Evolutionary conservation across 2,888 invertebrate species (phyloP).

Genomic region (Ennomos erosarius): DNA sequence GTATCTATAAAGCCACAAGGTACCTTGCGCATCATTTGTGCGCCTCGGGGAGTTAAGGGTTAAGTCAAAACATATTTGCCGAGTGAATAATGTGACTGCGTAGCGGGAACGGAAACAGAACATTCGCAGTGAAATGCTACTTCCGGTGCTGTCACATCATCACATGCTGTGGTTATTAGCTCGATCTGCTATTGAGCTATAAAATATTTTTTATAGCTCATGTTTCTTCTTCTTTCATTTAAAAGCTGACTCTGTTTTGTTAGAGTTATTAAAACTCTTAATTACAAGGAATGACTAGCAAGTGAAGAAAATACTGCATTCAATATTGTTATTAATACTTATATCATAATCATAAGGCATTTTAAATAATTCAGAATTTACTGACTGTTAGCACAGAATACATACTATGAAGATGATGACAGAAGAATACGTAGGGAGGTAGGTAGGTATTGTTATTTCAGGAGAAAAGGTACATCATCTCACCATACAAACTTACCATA

Average conservation of each 20-base stretch:
- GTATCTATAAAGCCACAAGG: slow-evolving; percentile 37
- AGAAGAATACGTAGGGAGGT: too few relatives aligned
- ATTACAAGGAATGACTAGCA: too few relatives aligned
- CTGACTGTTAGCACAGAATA: too few relatives aligned
- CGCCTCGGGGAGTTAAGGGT: slow-evolving; percentile 65
- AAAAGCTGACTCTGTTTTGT: too few relatives aligned
- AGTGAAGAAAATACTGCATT: too few relatives aligned
- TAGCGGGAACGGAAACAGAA: slow-evolving; percentile 70
- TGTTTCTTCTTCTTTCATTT: too few relatives aligned
- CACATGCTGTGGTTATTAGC: slow-evolving; percentile 28
- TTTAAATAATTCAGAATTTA: too few relatives aligned
- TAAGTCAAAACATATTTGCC: slow-evolving; percentile 82
- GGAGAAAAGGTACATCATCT: slow-evolving; percentile 16
- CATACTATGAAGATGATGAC: too few relatives aligned
- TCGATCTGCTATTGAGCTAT: slow-evolving; percentile 11
- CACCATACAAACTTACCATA: slow-evolving; percentile 32
- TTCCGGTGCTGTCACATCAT: slow-evolving; percentile 70
- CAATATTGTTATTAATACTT: too few relatives aligned
- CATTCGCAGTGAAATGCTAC: slow-evolving; percentile 75
- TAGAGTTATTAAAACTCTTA: too few relatives aligned
- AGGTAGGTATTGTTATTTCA: neutral
- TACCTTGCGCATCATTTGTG: slow-evolving; percentile 48
- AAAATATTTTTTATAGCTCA: too few relatives aligned
- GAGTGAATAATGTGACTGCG: slow-evolving; percentile 79
- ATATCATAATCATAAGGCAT: too few relatives aligned